These are phyloP conservation scores for Syngnathus floridae DNA, from an alignment of 2,113 vertebrate species.

Conservation along the genomic window DNA sequence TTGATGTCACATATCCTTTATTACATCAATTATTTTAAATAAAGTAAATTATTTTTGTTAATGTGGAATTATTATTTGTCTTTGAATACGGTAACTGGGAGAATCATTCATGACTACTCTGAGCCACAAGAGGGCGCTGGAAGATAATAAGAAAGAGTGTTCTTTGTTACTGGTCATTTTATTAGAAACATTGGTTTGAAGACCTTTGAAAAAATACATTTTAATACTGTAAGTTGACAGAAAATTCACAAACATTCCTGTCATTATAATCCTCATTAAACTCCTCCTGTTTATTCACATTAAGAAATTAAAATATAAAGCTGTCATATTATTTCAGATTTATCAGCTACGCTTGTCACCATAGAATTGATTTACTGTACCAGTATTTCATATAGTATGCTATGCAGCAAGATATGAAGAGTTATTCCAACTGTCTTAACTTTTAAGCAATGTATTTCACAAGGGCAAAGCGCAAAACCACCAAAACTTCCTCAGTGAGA, in stretches of 20 bases:
- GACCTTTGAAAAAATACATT: slow-evolving; percentile 3
- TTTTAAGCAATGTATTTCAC: background rate
- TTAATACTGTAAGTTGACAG: slow-evolving; percentile 36
- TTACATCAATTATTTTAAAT: background rate
- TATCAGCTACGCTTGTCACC: background rate
- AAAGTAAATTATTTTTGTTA: background rate
- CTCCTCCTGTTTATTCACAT: slow-evolving; percentile 1
- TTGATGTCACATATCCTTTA: too few species aligned
- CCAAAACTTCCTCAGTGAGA: slow-evolving; percentile 14
- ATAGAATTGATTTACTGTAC: background rate
- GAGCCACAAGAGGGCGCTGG: slow-evolving; percentile 42
- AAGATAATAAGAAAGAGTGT: background rate
- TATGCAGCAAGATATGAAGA: background rate
- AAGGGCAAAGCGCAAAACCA: background rate
- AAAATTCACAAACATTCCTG: slow-evolving; percentile 7
- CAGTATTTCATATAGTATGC: background rate
- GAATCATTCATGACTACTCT: background rate
- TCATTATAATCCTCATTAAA: background rate
- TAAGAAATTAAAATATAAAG: slow-evolving; percentile 32
- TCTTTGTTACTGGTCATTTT: slow-evolving; percentile 15
- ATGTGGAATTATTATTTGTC: background rate
- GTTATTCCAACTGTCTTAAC: background rate
- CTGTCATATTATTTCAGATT: slow-evolving; percentile 25
- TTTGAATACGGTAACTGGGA: too few species aligned
- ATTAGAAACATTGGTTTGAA: slow-evolving; percentile 40